Evolutionary conservation across 2,888 invertebrate genomes (phyloP).

Genomic region (Drosophila gaucha): DNA sequence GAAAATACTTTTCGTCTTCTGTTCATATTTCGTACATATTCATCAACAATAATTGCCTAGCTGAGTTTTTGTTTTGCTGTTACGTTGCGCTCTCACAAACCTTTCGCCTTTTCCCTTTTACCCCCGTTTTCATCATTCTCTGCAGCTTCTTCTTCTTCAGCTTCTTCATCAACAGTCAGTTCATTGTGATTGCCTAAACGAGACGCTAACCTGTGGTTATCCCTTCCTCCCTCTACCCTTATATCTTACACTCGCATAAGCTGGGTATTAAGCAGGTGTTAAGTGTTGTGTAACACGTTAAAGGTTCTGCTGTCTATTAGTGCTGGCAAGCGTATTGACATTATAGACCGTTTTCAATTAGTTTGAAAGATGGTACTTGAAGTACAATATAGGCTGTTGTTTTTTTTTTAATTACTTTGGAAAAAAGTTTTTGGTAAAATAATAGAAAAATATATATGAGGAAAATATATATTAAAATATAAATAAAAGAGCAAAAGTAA

Average conservation of each 20-base stretch:
- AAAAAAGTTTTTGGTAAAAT: too few relatives aligned
- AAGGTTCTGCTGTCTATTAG: neutral
- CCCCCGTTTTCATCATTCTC: conserved; percentile 10
- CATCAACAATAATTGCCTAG: conserved; percentile 75
- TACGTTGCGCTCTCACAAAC: conserved; percentile 36
- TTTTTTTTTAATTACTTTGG: neutral
- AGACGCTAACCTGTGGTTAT: conserved; percentile 24
- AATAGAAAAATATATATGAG: too few relatives aligned
- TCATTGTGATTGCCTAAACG: conserved; percentile 32
- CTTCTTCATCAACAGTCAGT: conserved; percentile 28
- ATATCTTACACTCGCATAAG: conserved; percentile 7
- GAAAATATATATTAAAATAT: too few relatives aligned
- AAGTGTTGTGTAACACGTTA: neutral
- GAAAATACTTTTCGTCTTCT: conserved; percentile 25
- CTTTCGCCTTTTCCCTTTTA: conserved; percentile 49
- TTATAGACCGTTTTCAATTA: too few relatives aligned
- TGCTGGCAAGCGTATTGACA: neutral
- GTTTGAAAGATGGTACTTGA: neutral
- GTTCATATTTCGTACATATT: conserved; percentile 49
- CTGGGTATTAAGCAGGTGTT: neutral
- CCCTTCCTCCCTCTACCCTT: conserved; percentile 10
- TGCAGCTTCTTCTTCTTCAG: conserved; percentile 14
- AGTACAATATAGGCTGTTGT: neutral
- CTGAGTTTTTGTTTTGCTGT: conserved; percentile 24
- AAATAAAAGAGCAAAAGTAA: too few relatives aligned